phyloP scores from a whole-genome alignment of 2,113 vertebrate species.

The Prietella phreatophila region DNA sequence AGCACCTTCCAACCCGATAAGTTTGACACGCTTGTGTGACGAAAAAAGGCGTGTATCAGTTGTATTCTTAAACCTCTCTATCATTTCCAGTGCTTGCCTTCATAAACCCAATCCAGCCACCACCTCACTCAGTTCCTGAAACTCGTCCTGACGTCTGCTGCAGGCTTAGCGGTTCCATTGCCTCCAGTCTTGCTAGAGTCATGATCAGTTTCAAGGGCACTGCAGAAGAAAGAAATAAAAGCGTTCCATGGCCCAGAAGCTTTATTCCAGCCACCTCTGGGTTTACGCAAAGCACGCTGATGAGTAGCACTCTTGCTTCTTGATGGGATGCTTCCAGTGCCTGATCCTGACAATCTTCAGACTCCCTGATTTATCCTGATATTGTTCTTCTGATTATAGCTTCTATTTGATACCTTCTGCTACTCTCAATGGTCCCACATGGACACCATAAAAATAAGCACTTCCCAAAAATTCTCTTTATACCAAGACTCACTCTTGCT shows the following conservation, averaged over 20 bases:
- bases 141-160: not conserved
- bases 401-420: not conserved
- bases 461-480: not conserved
- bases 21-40: constrained; percentile 24
- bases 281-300: not conserved
- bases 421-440: not conserved
- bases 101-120: not conserved
- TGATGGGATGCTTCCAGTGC: not conserved
- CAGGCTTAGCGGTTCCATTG: not conserved
- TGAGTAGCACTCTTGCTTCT: not conserved
- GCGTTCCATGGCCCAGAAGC: not conserved
- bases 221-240: not conserved
- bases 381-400: not conserved
- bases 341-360: not conserved
- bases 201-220: not conserved
- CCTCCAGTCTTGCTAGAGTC: not conserved
- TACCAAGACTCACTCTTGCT: not conserved
- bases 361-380: not conserved
- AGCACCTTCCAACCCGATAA: not conserved
- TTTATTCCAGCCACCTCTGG: not conserved
- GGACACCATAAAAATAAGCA: not conserved
- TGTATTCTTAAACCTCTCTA: not conserved
- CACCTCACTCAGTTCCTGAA: not conserved
- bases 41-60: constrained; percentile 3
- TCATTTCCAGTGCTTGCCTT: not conserved